Evolutionary conservation across 2,113 vertebrate genomes (phyloP).

Genomic region (Engraulis encrasicolus): DNA sequence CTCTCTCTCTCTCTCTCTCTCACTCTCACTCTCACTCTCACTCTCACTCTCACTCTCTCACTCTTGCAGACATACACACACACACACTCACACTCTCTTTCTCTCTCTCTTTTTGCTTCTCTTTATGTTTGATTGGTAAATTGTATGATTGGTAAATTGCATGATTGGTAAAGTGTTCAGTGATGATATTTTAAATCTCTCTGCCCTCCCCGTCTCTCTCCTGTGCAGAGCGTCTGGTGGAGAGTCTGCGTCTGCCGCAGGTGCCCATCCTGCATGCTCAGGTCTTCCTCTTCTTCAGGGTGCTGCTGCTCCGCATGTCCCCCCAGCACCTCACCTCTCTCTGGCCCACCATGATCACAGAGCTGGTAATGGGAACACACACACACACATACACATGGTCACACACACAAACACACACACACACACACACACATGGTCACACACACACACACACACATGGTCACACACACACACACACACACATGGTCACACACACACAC

Average conservation of each 20-base stretch:
- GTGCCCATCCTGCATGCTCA: constrained; percentile 98
- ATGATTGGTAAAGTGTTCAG: too few species aligned
- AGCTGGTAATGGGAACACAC: not conserved
- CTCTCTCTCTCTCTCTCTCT: not conserved
- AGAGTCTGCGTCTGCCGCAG: constrained; percentile 95
- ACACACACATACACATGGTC: constrained; percentile 7
- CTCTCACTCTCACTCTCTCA: not conserved
- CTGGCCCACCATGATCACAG: not conserved
- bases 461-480: too few species aligned
- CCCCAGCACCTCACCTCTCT: constrained; percentile 59
- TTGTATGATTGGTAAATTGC: too few species aligned
- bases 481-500: too few species aligned
- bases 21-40: not conserved
- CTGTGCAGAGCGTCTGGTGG: constrained; percentile 91
- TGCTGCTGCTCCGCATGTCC: constrained; percentile 96
- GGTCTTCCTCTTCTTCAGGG: constrained; percentile 99
- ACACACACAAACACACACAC: not conserved
- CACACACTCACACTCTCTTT: not conserved
- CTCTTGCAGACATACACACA: not conserved
- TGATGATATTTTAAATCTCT: too few species aligned
- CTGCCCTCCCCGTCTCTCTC: not conserved
- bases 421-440: not conserved
- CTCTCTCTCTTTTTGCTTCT: constrained; percentile 11
- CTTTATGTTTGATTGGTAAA: too few species aligned
- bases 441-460: not conserved